Base-by-base conservation (phyloP, 2,113 vertebrate genomes). In the Myotis lucifugus region DNA sequence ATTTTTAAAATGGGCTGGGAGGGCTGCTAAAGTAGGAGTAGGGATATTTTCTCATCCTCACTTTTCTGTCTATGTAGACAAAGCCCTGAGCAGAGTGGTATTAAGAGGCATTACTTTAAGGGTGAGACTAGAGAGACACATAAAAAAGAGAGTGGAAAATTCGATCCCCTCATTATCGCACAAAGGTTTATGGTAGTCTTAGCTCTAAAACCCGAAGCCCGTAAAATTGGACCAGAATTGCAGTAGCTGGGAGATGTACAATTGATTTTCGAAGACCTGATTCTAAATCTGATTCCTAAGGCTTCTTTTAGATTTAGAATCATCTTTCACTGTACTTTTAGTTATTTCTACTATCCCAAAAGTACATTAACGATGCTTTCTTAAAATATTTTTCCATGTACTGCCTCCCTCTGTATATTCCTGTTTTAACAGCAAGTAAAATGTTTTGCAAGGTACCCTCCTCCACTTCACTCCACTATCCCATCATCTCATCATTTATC, bases 401-500 rank as follows among this genome's bases (percentile, higher is more conserved):
- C 46, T 74, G 19, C 7, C 40, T 93, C 83, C 77, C 2, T 46
- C 21, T 89, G 0, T 29, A 81, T 59, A 4, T 37, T 48, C 25
- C 6, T 54, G 12, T 56, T 72, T 86, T 56, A 79, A 48, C 17
- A 73, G 21, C 92, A 89, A 88, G 19, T 87, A 48, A 66, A 34
- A 87, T 25, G 10, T 59, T 64, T 85, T 12, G 17, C 27, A 85
- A 10, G 10, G 15, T 46, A 37, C 52, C 17, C 18, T 86, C 42
- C 5, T 92, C 79, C 27, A 89, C 17, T 87, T 97, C 69, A 92
- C 78, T 87, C 92, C 27, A 82, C 21, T 52, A 27, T 46, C 96
- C 54, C 77, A 94, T 48, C 8, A 88, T 64, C 69, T 97, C 92
- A 94, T 94, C 73, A 97, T 91, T 92, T 95, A 96, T 90, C 76